Percentiles rank a stretch among this genome's conserved stretches.
These are phyloP conservation scores for Notechis scutatus DNA, from an alignment of 2,113 vertebrate species.

Conservation along the genomic window DNA sequence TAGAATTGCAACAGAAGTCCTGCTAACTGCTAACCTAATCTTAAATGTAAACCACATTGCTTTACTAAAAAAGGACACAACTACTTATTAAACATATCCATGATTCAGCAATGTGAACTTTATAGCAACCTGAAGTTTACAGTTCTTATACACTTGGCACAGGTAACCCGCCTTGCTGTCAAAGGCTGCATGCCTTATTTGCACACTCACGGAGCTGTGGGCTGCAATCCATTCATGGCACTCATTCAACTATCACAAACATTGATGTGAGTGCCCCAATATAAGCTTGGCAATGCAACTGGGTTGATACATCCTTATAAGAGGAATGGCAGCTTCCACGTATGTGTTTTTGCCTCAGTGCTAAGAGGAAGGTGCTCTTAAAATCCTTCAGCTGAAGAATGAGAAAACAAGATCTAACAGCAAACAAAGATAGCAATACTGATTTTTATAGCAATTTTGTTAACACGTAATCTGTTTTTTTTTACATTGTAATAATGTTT, in stretches of 20 bases:
- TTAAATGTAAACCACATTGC: neutral
- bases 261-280: neutral
- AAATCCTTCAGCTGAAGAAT: neutral
- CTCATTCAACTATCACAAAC: constrained; percentile 6
- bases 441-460: neutral
- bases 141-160: constrained; percentile 43
- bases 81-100: neutral
- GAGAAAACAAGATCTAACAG: neutral
- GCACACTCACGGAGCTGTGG: constrained; percentile 20
- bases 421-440: neutral
- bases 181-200: constrained; percentile 32
- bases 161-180: constrained; percentile 49
- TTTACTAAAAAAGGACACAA: constrained; percentile 31
- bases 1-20: neutral
- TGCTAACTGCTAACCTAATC: neutral
- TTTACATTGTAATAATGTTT: neutral
- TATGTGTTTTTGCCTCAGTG: neutral
- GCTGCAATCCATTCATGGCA: constrained; percentile 3
- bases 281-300: neutral
- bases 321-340: neutral
- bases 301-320: neutral
- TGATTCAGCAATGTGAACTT: constrained; percentile 29
- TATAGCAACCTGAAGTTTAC: constrained; percentile 5
- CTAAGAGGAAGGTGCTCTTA: neutral
- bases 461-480: neutral